Evolutionary conservation across 2,888 invertebrate genomes (phyloP).

Genomic region (Lepidocyrtinus sp.): DNA sequence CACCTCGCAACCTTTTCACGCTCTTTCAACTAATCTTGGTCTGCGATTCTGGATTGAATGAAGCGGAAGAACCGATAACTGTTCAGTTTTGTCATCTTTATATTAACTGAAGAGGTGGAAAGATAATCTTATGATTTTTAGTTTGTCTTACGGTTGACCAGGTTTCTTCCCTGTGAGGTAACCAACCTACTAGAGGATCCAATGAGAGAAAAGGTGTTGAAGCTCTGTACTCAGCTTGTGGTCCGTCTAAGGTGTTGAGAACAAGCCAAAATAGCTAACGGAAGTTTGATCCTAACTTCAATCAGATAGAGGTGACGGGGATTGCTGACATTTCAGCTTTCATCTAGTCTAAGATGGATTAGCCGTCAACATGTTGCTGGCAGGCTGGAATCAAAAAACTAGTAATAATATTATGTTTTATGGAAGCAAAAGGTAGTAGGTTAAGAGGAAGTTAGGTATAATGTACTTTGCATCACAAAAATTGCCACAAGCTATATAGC

Average conservation of each 20-base stretch:
- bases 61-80: slow-evolving; percentile 54
- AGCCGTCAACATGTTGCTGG: slow-evolving; percentile 62
- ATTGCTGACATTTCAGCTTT: slow-evolving; percentile 64
- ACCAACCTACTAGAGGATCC: not conserved
- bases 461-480: not conserved
- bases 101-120: slow-evolving; percentile 10
- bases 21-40: too few species aligned
- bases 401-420: too few species aligned
- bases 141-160: slow-evolving; percentile 7
- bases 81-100: slow-evolving; percentile 25
- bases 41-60: slow-evolving; percentile 51
- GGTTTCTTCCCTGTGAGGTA: not conserved
- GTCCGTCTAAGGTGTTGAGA: slow-evolving; percentile 17
- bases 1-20: too few species aligned
- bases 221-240: not conserved
- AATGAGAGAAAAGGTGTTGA: not conserved
- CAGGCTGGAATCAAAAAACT: slow-evolving; percentile 46
- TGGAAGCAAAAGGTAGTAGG: not conserved
- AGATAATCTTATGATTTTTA: not conserved
- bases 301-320: slow-evolving; percentile 61
- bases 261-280: slow-evolving; percentile 49
- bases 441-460: not conserved
- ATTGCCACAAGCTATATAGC: slow-evolving; percentile 31
- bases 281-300: slow-evolving; percentile 57
- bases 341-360: slow-evolving; percentile 63